A percentile compares a stretch with the other conserved stretches of the same genome.
phyloP scores from a whole-genome alignment of 2,888 invertebrate species.

The Aplocera efformata region DNA sequence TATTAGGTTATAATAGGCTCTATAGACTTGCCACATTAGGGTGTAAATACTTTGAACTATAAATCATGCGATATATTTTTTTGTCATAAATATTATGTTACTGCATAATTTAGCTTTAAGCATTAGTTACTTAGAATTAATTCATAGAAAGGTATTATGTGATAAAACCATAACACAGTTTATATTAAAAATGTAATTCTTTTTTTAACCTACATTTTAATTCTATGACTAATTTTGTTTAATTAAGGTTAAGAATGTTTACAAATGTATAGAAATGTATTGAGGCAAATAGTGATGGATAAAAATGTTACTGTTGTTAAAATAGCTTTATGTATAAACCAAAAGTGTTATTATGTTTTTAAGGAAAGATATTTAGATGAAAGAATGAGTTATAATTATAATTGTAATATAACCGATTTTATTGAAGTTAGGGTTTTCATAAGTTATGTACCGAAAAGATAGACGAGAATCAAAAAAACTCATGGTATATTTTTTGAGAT shows the following conservation, averaged over 20 bases:
- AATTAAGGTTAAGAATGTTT: slow-evolving; percentile 30
- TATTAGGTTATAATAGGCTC: slow-evolving; percentile 38
- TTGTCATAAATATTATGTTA: slow-evolving; percentile 62
- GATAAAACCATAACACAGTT: slow-evolving; percentile 28
- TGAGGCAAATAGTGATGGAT: slow-evolving; percentile 57
- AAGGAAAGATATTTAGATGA: slow-evolving; percentile 49
- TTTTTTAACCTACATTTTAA: slow-evolving; percentile 57
- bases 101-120: slow-evolving; percentile 73
- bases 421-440: slow-evolving; percentile 27
- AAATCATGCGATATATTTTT: slow-evolving; percentile 55
- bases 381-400: slow-evolving; percentile 26
- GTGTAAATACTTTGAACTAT: slow-evolving; percentile 45
- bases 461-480: slow-evolving; percentile 20
- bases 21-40: slow-evolving; percentile 57
- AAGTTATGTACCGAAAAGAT: slow-evolving; percentile 19
- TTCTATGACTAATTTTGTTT: slow-evolving; percentile 36
- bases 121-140: slow-evolving; percentile 43
- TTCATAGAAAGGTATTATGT: slow-evolving; percentile 40
- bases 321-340: slow-evolving; percentile 76
- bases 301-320: slow-evolving; percentile 71
- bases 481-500: slow-evolving; percentile 31
- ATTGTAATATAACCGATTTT: slow-evolving; percentile 29
- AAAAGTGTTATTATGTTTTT: slow-evolving; percentile 78
- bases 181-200: slow-evolving; percentile 49
- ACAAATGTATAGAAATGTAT: slow-evolving; percentile 57